Percentiles rank a stretch among this genome's conserved stretches.
Evolutionary conservation across 2,113 vertebrate species (phyloP).

Genomic region (Chlamydotis undulata): DNA sequence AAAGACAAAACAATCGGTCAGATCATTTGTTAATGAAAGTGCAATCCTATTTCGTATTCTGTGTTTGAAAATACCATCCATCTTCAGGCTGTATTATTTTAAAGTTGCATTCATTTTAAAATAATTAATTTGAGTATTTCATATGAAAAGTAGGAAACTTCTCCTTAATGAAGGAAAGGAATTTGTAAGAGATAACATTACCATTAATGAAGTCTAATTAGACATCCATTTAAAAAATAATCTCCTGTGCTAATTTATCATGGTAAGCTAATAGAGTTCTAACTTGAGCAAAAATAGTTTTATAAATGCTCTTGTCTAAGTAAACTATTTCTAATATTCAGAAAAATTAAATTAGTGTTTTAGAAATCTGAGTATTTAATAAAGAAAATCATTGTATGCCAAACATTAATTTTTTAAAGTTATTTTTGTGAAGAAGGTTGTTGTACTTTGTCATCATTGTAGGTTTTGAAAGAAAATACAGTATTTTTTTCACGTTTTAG

Average conservation of each 20-base stretch:
- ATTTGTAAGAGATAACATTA: slow-evolving; percentile 41
- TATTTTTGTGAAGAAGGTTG: background rate
- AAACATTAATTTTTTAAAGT: background rate
- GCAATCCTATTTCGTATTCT: background rate
- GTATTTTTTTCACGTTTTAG: background rate
- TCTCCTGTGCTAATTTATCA: slow-evolving; percentile 46
- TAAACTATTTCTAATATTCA: slow-evolving; percentile 30
- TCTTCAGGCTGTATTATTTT: background rate
- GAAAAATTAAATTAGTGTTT: background rate
- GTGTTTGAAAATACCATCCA: background rate
- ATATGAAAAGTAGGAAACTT: background rate
- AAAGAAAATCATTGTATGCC: background rate
- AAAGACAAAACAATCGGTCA: background rate
- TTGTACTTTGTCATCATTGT: background rate
- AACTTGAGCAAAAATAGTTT: slow-evolving; percentile 31
- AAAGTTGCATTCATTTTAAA: background rate
- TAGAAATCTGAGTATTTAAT: background rate
- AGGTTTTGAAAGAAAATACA: background rate
- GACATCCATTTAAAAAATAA: slow-evolving; percentile 55
- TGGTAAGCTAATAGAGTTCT: slow-evolving; percentile 35
- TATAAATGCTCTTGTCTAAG: slow-evolving; percentile 27
- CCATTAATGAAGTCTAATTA: slow-evolving; percentile 56
- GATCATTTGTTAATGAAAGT: background rate
- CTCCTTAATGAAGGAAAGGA: slow-evolving; percentile 27
- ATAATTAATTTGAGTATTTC: slow-evolving; percentile 19